A percentile compares a stretch with the other conserved stretches of the same genome.
These are phyloP conservation scores for Rhinophrynus dorsalis DNA, from an alignment of 2,797 vertebrate genomes.

Conservation along the genomic window DNA sequence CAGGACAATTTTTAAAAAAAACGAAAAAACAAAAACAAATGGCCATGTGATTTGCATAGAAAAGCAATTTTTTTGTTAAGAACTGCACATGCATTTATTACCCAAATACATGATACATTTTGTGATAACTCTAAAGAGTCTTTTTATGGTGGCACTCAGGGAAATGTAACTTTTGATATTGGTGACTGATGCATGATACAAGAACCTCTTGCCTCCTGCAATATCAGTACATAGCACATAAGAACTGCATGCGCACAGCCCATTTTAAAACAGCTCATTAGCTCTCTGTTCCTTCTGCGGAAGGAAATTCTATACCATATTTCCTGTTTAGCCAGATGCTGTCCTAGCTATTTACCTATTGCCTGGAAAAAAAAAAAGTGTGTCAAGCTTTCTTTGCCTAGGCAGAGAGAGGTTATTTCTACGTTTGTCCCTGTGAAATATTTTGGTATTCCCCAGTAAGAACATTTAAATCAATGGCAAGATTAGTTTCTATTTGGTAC, in stretches of 20 bases:
- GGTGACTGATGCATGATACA: neutral
- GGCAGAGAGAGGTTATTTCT: neutral
- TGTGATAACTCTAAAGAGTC: no score
- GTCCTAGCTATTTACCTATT: conserved; percentile 1
- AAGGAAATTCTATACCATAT: conserved; percentile 38
- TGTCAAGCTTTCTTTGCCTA: neutral
- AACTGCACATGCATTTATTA: no score
- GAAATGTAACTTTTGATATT: no score
- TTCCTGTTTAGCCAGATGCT: conserved; percentile 30
- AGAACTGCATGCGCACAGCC: neutral
- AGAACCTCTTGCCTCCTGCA: neutral
- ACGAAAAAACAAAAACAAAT: no score
- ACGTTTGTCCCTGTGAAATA: neutral
- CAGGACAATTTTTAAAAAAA: no score
- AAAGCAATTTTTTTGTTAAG: no score
- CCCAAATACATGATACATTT: no score
- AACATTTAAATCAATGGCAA: no score
- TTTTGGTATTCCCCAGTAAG: no score
- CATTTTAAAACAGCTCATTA: conserved; percentile 26
- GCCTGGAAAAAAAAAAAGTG: neutral
- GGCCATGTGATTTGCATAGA: no score
- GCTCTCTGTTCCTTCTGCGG: conserved; percentile 21
- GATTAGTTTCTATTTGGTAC: no score
- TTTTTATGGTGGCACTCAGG: no score
- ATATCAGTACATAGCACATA: neutral